phyloP scores from a whole-genome alignment of 2,113 vertebrate genomes.

The Nestor notabilis region DNA sequence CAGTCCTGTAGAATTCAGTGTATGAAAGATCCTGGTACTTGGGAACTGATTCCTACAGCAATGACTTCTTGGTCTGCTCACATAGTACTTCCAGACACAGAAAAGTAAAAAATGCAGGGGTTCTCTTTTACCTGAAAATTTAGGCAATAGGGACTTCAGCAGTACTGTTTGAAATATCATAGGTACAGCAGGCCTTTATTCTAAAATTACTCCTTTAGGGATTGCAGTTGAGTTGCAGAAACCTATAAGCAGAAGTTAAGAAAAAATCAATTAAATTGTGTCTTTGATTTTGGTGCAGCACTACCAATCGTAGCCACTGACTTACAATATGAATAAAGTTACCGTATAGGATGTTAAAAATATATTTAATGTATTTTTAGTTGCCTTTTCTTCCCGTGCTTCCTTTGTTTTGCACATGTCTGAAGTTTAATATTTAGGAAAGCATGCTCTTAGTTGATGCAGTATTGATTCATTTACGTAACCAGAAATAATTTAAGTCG shows the following conservation, averaged over 20 bases:
- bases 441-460: neutral
- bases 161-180: neutral
- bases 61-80: neutral
- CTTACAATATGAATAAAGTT: neutral
- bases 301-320: neutral
- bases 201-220: neutral
- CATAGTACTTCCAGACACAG: neutral
- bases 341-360: neutral
- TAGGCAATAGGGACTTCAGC: neutral
- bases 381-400: neutral
- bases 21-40: neutral
- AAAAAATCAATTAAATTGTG: neutral
- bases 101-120: neutral
- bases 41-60: neutral
- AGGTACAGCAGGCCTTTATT: neutral
- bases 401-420: neutral
- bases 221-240: neutral
- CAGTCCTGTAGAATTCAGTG: neutral
- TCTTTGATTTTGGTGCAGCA: neutral
- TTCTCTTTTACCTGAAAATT: neutral
- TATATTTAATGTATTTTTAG: neutral
- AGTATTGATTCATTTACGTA: neutral
- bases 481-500: neutral
- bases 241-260: neutral
- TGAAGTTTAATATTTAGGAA: neutral